Percentiles rank a stretch among this genome's conserved stretches.
Conservation (phyloP, 2,888 invertebrate species). For the Clostera curtula region DNA sequence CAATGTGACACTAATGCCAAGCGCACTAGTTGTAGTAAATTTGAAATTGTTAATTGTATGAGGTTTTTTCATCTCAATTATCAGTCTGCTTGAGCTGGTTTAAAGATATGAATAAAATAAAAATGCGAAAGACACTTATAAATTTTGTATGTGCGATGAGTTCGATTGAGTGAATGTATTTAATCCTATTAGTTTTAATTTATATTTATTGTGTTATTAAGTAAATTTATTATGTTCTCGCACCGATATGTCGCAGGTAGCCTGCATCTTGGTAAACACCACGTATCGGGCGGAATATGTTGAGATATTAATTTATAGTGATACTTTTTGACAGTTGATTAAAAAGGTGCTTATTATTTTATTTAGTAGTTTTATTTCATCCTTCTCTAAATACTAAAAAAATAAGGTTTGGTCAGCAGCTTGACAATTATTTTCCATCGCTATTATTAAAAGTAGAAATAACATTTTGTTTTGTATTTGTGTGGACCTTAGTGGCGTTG, state of each 20-base stretch:
- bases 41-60: too few species aligned
- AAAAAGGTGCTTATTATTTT: conserved; percentile 69
- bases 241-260: conserved; percentile 42
- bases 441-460: too few species aligned
- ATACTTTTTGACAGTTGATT: conserved; percentile 66
- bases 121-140: conserved; percentile 41
- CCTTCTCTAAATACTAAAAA: conserved; percentile 1
- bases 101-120: conserved; percentile 34
- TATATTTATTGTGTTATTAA: conserved; percentile 51
- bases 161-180: conserved; percentile 65
- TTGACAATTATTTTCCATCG: too few species aligned
- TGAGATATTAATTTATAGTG: conserved; percentile 47
- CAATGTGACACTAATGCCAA: too few species aligned
- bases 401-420: conserved; percentile 1
- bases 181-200: conserved; percentile 63
- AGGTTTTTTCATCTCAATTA: too few species aligned
- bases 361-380: conserved; percentile 25
- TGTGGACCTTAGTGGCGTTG: too few species aligned
- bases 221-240: conserved; percentile 44
- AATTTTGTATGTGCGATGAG: conserved; percentile 47
- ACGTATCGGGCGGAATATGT: conserved; percentile 43
- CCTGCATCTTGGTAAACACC: conserved; percentile 49
- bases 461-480: too few species aligned
- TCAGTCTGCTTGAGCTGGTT: conserved; percentile 18
- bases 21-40: too few species aligned